A percentile compares a stretch with the other conserved stretches of the same genome.
phyloP scores from a whole-genome alignment of 2,888 invertebrate species.

The Drosophila anomalata region DNA sequence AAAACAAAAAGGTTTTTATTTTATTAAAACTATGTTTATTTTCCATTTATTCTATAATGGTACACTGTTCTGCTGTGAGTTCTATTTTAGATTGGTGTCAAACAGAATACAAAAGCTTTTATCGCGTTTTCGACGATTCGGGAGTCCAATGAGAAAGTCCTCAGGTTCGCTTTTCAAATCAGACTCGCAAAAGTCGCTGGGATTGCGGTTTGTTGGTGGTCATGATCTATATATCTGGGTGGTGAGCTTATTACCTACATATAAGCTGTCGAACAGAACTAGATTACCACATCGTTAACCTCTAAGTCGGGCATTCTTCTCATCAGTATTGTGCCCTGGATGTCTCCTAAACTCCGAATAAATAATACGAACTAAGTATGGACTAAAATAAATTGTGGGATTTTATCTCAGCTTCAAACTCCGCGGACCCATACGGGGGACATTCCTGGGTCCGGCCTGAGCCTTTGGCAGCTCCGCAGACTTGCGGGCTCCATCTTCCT shows the following conservation, averaged over 20 bases:
- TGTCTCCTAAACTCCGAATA: slow-evolving; percentile 52
- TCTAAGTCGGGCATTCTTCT: slow-evolving; percentile 8
- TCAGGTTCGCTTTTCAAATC: slow-evolving; percentile 75
- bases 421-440: slow-evolving; percentile 81
- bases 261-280: slow-evolving; percentile 54
- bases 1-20: neutral
- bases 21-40: slow-evolving; percentile 30
- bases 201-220: slow-evolving; percentile 54
- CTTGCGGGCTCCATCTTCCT: slow-evolving; percentile 67
- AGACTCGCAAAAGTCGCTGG: slow-evolving; percentile 82
- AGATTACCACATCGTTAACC: slow-evolving; percentile 52
- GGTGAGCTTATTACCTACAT: slow-evolving; percentile 44
- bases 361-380: slow-evolving; percentile 70
- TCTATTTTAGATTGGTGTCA: slow-evolving; percentile 41
- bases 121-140: slow-evolving; percentile 80
- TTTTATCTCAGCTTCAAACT: slow-evolving; percentile 67
- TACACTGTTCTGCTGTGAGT: slow-evolving; percentile 30
- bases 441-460: slow-evolving; percentile 70
- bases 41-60: slow-evolving; percentile 28
- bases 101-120: slow-evolving; percentile 54
- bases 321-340: slow-evolving; percentile 3
- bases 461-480: slow-evolving; percentile 48
- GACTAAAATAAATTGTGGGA: slow-evolving; percentile 48
- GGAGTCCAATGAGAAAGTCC: slow-evolving; percentile 83
- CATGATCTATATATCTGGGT: slow-evolving; percentile 47